phyloP scores from a whole-genome alignment of 2,888 invertebrate genomes.

The Philonicus albiceps region DNA sequence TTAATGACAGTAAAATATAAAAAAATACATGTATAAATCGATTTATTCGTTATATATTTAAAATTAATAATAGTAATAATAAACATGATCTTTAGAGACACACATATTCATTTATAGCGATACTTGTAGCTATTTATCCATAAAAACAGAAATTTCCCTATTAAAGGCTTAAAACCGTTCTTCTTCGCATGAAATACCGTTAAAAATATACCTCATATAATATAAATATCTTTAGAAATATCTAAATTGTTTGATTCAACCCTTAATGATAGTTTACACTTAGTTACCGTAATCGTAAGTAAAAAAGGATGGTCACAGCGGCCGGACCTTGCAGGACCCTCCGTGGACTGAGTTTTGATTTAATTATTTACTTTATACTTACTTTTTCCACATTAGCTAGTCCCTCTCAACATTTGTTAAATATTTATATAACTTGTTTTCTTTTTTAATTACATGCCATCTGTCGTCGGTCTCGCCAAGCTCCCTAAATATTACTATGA shows the following conservation, averaged over 20 bases:
- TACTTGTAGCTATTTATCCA: slow-evolving; percentile 11
- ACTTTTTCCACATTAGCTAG: not conserved
- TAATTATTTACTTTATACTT: not conserved
- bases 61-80: slow-evolving; percentile 31
- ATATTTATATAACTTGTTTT: slow-evolving; percentile 1
- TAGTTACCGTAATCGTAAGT: slow-evolving; percentile 18
- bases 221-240: slow-evolving; percentile 37
- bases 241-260: slow-evolving; percentile 30
- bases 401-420: slow-evolving; percentile 5
- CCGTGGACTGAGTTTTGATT: slow-evolving; percentile 17
- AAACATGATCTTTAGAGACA: slow-evolving; percentile 23
- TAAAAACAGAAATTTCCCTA: slow-evolving; percentile 37
- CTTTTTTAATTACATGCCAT: slow-evolving; percentile 10
- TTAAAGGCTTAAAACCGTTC: slow-evolving; percentile 34
- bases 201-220: slow-evolving; percentile 25
- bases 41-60: slow-evolving; percentile 31
- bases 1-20: not conserved
- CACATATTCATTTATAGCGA: slow-evolving; percentile 23
- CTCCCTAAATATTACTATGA: not conserved
- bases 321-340: not conserved
- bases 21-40: slow-evolving; percentile 36
- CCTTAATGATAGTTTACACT: slow-evolving; percentile 6
- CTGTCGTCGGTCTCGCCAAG: not conserved
- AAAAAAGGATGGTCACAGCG: slow-evolving; percentile 29
- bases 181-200: slow-evolving; percentile 23